Evolutionary conservation across 2,888 invertebrate species (phyloP), one percentile per base, ranked within the genome.

Genomic region (Ypsolopha scabrella): DNA sequence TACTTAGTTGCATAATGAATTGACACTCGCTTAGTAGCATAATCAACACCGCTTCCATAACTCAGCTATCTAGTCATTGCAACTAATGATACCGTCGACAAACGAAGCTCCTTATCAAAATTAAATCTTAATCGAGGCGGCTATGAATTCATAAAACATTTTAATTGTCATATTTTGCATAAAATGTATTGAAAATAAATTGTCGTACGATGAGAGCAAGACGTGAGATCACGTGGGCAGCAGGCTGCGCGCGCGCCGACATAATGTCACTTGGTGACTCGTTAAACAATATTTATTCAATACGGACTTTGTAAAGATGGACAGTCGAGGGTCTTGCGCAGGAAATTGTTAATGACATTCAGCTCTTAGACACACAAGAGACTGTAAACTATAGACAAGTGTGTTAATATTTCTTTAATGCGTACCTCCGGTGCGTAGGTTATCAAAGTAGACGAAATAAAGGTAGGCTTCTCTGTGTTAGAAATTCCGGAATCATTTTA

Each of bases 281-380:
- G 72, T 80, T 72, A 63, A 75, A 80, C 77, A 80, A 79, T 83
- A 75, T 83, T 83, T 82, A 80, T 81, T 80, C 79, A 82, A 82
- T 76, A 74, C 67, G 62, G 67, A 67, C 72, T 76, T 45, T 70
- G 68, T 75, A 64, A 70, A 72, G 72, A 75, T 70, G 72, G 66
- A 71, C 75, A 79, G 80, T 82, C 70, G 72, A 80, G 70, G 67
- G 75, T 68, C 76, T 78, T 70, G 66, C 71, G 72, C 76, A 74
- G 77, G 77, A 80, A 79, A 80, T 74, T 64, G 70, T 75, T 81
- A 80, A 81, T 76, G 80, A 79, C 80, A 78, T 82, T 80, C 75
- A 72, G 68, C 73, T 78, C 73, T 80, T 72, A 75, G 72, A 67
- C 71, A 78, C 70, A 76, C 73, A 76, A 70, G 64, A 67, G 55